phyloP scores from a whole-genome alignment of 2,888 invertebrate species.

The Argynnis bischoffii region DNA sequence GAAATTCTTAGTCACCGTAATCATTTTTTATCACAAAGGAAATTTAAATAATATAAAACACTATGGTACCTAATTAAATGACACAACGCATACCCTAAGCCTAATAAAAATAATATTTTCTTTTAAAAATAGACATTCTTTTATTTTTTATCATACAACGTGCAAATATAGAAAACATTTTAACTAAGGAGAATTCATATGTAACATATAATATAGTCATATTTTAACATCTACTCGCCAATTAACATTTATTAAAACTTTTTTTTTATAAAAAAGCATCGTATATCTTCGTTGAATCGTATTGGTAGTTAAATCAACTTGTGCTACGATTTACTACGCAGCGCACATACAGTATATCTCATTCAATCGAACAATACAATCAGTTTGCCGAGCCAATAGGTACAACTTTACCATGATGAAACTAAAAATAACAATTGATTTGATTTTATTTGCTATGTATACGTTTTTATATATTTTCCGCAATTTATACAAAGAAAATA shows the following conservation, averaged over 20 bases:
- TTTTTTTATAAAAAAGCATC: neutral
- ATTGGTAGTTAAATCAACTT: conserved; percentile 21
- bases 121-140: too few relatives aligned
- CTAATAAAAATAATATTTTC: too few relatives aligned
- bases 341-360: conserved; percentile 23
- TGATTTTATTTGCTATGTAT: neutral
- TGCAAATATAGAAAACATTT: neutral
- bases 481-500: too few relatives aligned
- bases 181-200: neutral
- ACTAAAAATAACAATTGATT: conserved; percentile 17
- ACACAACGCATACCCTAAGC: too few relatives aligned
- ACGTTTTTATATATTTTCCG: neutral
- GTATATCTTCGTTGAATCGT: conserved; percentile 16
- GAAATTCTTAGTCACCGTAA: too few relatives aligned
- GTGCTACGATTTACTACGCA: conserved; percentile 21
- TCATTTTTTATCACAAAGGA: too few relatives aligned
- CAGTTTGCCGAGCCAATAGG: conserved; percentile 26
- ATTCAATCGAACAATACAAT: conserved; percentile 29
- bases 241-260: conserved; percentile 2
- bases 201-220: neutral
- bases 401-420: conserved; percentile 24
- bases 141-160: too few relatives aligned
- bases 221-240: neutral
- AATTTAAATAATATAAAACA: too few relatives aligned
- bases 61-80: too few relatives aligned